A percentile compares a stretch with the other conserved stretches of the same genome.
phyloP scores from a whole-genome alignment of 1,140 invertebrate species.

The Plectus sambesii region DNA sequence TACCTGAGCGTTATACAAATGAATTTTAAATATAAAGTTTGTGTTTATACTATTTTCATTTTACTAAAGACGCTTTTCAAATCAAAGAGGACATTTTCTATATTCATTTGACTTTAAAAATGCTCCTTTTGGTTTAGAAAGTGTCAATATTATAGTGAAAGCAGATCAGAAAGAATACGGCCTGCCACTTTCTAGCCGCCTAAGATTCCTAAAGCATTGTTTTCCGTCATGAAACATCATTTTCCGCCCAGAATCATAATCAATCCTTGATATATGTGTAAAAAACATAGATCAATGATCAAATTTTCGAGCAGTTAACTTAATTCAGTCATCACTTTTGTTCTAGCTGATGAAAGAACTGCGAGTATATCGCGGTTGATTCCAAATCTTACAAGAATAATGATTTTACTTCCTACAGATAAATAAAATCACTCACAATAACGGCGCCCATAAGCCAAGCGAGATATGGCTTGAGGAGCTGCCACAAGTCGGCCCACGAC shows the following conservation, averaged over 20 bases:
- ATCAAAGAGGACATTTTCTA: neutral
- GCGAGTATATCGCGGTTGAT: constrained; percentile 6
- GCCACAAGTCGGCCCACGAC: constrained; percentile 49
- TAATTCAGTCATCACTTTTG: too few species aligned
- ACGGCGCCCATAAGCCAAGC: constrained; percentile 49
- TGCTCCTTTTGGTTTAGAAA: too few species aligned
- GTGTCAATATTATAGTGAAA: constrained; percentile 11
- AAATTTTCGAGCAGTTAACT: too few species aligned
- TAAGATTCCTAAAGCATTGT: too few species aligned
- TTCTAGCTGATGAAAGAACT: too few species aligned
- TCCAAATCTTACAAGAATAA: constrained; percentile 30
- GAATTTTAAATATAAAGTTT: constrained; percentile 4
- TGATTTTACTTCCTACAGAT: constrained; percentile 47
- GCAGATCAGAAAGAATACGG: too few species aligned
- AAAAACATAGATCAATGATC: neutral
- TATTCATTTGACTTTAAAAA: too few species aligned
- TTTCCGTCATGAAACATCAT: too few species aligned
- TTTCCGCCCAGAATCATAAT: too few species aligned
- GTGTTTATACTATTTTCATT: constrained; percentile 10
- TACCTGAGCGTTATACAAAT: too few species aligned
- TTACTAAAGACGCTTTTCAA: constrained; percentile 7
- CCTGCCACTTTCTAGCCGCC: too few species aligned
- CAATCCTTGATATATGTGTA: neutral
- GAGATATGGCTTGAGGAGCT: constrained; percentile 48
- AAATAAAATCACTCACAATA: constrained; percentile 46